A percentile compares a stretch with the other conserved stretches of the same genome.
These are phyloP conservation scores for Heterotilapia buettikoferi DNA, from an alignment of 2,113 vertebrate species.

Conservation along the genomic window DNA sequence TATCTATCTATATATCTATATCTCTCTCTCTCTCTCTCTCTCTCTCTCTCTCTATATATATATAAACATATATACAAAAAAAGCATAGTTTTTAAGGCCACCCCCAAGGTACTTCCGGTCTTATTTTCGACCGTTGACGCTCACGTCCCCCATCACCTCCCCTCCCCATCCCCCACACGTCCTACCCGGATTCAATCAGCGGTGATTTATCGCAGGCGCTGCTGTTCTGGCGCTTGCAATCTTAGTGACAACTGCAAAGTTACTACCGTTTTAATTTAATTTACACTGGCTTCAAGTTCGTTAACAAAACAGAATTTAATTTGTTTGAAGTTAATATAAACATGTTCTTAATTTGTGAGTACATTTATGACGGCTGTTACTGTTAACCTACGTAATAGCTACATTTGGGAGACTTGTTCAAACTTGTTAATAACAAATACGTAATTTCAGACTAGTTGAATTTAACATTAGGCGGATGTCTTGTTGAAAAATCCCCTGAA, in stretches of 20 bases:
- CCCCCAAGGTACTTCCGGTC: neutral
- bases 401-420: neutral
- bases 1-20: too few relatives aligned
- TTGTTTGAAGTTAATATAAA: neutral
- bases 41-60: too few relatives aligned
- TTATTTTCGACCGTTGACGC: neutral
- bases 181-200: slow-evolving; percentile 24
- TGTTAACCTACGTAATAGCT: neutral
- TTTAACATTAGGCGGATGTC: neutral
- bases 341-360: neutral
- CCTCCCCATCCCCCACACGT: slow-evolving; percentile 23
- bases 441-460: neutral
- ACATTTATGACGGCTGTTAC: neutral
- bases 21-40: too few relatives aligned
- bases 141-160: neutral
- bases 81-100: neutral
- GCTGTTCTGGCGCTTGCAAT: neutral
- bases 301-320: neutral
- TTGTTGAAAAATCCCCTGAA: neutral
- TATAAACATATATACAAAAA: neutral
- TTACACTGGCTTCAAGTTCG: neutral
- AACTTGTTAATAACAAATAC: neutral
- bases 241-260: neutral
- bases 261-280: neutral
- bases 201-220: neutral